A percentile compares a stretch with the other conserved stretches of the same genome.
These are phyloP conservation scores for Hucho hucho DNA, from an alignment of 2,113 vertebrate genomes.

Conservation along the genomic window DNA sequence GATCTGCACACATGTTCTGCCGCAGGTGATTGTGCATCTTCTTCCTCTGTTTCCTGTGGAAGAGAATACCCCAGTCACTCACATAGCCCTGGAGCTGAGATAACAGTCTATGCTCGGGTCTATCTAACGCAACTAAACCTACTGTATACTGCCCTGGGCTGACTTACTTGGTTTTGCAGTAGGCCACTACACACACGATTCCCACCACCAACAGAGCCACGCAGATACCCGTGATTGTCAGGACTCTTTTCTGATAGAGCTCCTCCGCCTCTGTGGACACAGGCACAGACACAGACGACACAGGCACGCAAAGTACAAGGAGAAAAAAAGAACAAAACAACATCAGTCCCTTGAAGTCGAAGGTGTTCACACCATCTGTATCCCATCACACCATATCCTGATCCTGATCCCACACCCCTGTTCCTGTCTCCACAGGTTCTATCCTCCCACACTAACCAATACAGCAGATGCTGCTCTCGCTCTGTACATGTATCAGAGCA, in stretches of 20 bases:
- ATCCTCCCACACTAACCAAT: slow-evolving; percentile 21
- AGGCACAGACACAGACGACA: slow-evolving; percentile 14
- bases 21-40: slow-evolving; percentile 96
- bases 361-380: slow-evolving; percentile 15
- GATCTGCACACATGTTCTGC: slow-evolving; percentile 95
- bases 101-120: too few species aligned
- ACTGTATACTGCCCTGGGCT: not conserved
- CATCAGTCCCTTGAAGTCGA: slow-evolving; percentile 18
- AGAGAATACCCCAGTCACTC: slow-evolving; percentile 33
- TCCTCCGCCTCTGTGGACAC: slow-evolving; percentile 92
- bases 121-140: too few species aligned
- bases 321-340: slow-evolving; percentile 7
- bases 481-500: not conserved
- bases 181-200: slow-evolving; percentile 97
- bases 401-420: slow-evolving; percentile 42
- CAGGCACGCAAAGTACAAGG: slow-evolving; percentile 25
- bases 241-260: slow-evolving; percentile 97
- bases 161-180: slow-evolving; percentile 99
- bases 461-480: slow-evolving; percentile 25
- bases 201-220: slow-evolving; percentile 96
- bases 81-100: not conserved
- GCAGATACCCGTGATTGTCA: slow-evolving; percentile 98
- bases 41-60: slow-evolving; percentile 91
- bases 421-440: not conserved
- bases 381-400: slow-evolving; percentile 36